Conservation (phyloP, 2,888 invertebrate genomes). For the Heteromyza rotundicornis region DNA sequence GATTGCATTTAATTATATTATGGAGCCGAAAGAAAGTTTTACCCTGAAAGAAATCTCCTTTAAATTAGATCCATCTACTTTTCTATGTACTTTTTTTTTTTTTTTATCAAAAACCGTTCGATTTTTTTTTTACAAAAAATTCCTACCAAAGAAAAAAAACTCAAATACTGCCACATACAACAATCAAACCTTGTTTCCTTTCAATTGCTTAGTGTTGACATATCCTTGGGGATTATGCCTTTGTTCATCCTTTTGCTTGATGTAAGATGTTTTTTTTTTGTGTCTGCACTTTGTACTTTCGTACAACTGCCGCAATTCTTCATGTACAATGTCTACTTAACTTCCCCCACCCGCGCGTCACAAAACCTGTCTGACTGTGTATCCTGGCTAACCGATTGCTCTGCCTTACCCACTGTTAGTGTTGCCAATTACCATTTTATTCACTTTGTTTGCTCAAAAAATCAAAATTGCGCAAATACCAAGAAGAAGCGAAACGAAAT, state of each 20-base stretch:
- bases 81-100: too few species aligned
- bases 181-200: neutral
- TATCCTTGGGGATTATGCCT: conserved; percentile 22
- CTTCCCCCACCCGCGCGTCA: neutral
- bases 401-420: conserved; percentile 1
- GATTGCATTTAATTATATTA: too few species aligned
- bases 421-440: conserved; percentile 24
- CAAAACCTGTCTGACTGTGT: neutral
- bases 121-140: too few species aligned
- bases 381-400: neutral
- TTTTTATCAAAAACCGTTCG: too few species aligned
- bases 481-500: too few species aligned
- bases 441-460: conserved; percentile 22
- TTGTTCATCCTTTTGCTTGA: neutral
- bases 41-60: too few species aligned
- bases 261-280: neutral
- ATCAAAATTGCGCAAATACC: conserved; percentile 18
- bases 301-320: conserved; percentile 20
- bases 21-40: too few species aligned
- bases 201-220: conserved; percentile 26
- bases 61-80: too few species aligned
- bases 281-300: conserved; percentile 6
- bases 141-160: too few species aligned
- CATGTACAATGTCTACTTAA: conserved; percentile 10
- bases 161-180: too few species aligned